phyloP scores from a whole-genome alignment of 2,113 vertebrate genomes.

The Dasyprocta punctata region DNA sequence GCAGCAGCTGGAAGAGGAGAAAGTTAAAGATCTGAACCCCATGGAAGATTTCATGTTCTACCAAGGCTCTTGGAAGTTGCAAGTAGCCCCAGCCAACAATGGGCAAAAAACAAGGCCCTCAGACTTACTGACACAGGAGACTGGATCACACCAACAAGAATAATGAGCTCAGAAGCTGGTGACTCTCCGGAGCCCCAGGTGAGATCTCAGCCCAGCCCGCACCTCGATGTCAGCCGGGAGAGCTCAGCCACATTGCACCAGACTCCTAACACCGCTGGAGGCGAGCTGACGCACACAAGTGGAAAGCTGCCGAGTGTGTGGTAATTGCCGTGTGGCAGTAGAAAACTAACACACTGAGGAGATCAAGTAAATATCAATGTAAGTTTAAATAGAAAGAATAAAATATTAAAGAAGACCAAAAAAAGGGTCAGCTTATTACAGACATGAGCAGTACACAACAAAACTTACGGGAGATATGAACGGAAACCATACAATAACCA shows the following conservation, averaged over 20 bases:
- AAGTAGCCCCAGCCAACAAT: background rate
- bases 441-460: constrained; percentile 9
- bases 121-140: background rate
- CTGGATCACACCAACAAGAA: background rate
- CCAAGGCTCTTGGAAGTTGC: background rate
- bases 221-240: background rate
- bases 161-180: background rate
- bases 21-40: background rate
- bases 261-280: background rate
- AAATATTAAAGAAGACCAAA: background rate
- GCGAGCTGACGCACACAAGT: background rate
- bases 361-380: background rate
- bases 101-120: background rate
- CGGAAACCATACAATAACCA: background rate
- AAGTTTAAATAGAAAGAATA: constrained; percentile 23
- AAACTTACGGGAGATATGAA: background rate
- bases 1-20: background rate
- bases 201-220: background rate
- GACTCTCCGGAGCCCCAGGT: background rate
- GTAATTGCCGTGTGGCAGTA: background rate
- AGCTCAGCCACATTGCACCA: background rate
- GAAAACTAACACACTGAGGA: background rate
- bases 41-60: background rate
- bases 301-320: background rate
- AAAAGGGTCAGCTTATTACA: background rate